phyloP scores from a whole-genome alignment of 2,797 vertebrate species.

The Fistularia tabacaria region DNA sequence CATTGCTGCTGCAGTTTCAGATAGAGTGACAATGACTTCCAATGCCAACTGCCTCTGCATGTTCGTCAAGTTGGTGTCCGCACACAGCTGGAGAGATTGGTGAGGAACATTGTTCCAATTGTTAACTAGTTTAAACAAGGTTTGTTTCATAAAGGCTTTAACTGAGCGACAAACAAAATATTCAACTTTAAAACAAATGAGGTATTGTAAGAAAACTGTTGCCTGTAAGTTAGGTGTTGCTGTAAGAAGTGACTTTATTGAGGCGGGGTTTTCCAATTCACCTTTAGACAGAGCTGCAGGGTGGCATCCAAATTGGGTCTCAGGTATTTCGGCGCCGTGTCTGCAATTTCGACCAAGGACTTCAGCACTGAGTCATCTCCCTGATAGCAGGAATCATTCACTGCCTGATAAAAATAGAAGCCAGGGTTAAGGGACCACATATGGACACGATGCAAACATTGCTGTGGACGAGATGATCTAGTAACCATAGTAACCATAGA shows the following conservation, averaged over 20 bases:
- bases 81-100: conserved; percentile 80
- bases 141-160: too few relatives aligned
- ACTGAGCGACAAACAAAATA: too few relatives aligned
- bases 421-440: too few relatives aligned
- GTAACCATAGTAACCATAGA: too few relatives aligned
- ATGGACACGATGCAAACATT: too few relatives aligned
- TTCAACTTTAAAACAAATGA: too few relatives aligned
- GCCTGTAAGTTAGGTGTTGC: too few relatives aligned
- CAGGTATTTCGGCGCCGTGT: conserved; percentile 96
- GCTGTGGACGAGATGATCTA: too few relatives aligned
- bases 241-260: too few relatives aligned
- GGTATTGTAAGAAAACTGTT: too few relatives aligned
- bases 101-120: too few relatives aligned
- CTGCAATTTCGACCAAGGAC: conserved; percentile 96
- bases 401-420: conserved; percentile 71
- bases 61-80: conserved; percentile 88
- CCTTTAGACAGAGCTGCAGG: conserved; percentile 94
- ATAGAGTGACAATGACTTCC: conserved; percentile 96
- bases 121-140: too few relatives aligned
- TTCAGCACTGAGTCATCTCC: conserved; percentile 96
- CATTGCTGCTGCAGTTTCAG: conserved; percentile 97
- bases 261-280: conserved; percentile 43
- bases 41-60: conserved; percentile 96
- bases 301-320: conserved; percentile 93
- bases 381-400: conserved; percentile 95